Evolutionary conservation across 2,113 vertebrate genomes (phyloP).

Genomic region (Hippocampus zosterae): DNA sequence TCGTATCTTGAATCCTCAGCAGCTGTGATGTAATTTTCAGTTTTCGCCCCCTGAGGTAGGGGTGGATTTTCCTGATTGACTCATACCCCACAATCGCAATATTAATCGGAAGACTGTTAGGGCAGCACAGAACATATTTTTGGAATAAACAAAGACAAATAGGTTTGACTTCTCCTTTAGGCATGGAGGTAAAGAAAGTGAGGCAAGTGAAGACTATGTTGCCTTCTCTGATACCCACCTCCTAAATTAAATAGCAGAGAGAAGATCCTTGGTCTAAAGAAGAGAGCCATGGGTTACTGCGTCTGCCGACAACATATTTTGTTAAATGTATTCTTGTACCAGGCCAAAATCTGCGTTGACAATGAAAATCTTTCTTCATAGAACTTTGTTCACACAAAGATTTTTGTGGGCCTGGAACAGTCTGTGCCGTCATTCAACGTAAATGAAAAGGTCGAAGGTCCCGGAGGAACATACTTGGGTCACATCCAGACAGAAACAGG

Average conservation of each 20-base stretch:
- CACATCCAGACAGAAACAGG: constrained; percentile 96
- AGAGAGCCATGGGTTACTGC: constrained; percentile 54
- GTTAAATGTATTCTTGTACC: neutral
- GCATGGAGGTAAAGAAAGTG: constrained; percentile 71
- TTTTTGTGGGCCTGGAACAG: constrained; percentile 96
- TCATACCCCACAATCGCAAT: too few species aligned
- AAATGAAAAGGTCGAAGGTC: constrained; percentile 95
- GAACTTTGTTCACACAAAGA: constrained; percentile 96
- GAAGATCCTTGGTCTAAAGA: constrained; percentile 56
- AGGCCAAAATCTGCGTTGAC: neutral
- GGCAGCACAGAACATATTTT: too few species aligned
- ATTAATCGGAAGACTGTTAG: too few species aligned
- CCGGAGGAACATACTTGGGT: constrained; percentile 86
- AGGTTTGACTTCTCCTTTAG: neutral
- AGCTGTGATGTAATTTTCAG: too few species aligned
- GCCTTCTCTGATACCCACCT: constrained; percentile 71
- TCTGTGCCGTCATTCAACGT: constrained; percentile 82
- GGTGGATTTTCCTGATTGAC: too few species aligned
- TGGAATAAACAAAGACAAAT: too few species aligned
- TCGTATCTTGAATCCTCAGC: too few species aligned
- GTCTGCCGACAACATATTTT: constrained; percentile 59
- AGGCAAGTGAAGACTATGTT: constrained; percentile 62
- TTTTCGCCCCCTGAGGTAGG: too few species aligned
- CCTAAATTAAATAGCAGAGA: constrained; percentile 69
- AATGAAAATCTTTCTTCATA: constrained; percentile 51